A percentile compares a stretch with the other conserved stretches of the same genome.
These are phyloP conservation scores for Drosophila baimaii DNA, from an alignment of 1,140 invertebrate species.

Conservation along the genomic window DNA sequence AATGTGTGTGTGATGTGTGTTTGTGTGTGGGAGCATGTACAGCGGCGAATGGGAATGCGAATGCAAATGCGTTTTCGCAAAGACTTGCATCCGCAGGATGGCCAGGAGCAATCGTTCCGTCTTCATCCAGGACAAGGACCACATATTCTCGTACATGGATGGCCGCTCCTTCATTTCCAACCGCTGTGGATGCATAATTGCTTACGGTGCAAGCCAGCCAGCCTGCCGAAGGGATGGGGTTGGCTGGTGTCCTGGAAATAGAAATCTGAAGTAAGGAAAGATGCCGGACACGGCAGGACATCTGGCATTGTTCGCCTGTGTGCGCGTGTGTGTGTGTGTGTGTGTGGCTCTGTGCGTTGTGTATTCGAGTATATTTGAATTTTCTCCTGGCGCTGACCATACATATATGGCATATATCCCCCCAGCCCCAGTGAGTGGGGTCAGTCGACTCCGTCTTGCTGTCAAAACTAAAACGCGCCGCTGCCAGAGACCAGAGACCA, in stretches of 20 bases:
- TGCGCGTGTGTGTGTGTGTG: conserved; percentile 5
- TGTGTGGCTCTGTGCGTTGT: conserved; percentile 17
- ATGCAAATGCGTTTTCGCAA: conserved; percentile 39
- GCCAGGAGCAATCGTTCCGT: conserved; percentile 22
- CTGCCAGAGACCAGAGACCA: conserved; percentile 51
- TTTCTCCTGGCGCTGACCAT: conserved; percentile 38
- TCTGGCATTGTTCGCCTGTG: conserved; percentile 48
- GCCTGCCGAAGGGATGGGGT: conserved; percentile 17
- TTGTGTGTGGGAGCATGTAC: conserved; percentile 4
- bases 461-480: conserved; percentile 80
- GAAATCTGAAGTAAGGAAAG: conserved; percentile 62
- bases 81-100: conserved; percentile 39
- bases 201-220: conserved; percentile 43
- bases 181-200: conserved; percentile 65
- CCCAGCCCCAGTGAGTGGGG: conserved; percentile 23
- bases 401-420: conserved; percentile 39
- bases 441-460: conserved; percentile 49
- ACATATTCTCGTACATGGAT: conserved; percentile 40
- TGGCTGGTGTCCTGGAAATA: conserved; percentile 40
- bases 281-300: conserved; percentile 66
- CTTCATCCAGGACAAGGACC: conserved; percentile 28
- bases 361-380: conserved; percentile 57
- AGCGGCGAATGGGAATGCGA: conserved; percentile 7
- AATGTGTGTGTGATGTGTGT: neutral
- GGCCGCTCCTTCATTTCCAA: conserved; percentile 47